phyloP scores from a whole-genome alignment of 2,797 vertebrate genomes.

The Oreochromis grahami region DNA sequence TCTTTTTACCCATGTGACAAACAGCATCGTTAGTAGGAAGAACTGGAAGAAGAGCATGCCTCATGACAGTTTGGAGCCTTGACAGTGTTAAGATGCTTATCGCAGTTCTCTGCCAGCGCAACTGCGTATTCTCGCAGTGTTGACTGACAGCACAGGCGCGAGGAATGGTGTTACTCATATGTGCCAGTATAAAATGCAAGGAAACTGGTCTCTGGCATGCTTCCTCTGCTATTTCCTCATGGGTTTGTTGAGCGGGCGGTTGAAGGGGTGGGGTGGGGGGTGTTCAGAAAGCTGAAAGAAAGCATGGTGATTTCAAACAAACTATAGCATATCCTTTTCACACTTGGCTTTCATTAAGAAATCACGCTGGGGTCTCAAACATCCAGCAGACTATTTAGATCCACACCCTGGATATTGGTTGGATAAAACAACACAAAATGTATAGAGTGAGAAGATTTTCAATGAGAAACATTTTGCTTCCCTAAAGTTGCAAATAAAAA shows the following conservation, averaged over 20 bases:
- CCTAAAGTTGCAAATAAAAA: constrained; percentile 20
- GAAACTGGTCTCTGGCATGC: constrained; percentile 58
- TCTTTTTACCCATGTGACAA: constrained; percentile 7
- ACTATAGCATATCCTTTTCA: neutral
- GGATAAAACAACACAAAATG: neutral
- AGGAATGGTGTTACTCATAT: constrained; percentile 19
- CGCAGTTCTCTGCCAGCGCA: neutral
- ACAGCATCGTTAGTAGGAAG: neutral
- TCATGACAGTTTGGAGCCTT: constrained; percentile 6
- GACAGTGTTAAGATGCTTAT: constrained; percentile 23
- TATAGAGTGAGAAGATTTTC: neutral
- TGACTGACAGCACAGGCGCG: constrained; percentile 30
- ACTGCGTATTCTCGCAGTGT: neutral
- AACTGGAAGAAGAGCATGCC: neutral
- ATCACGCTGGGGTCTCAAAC: neutral
- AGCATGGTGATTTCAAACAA: neutral
- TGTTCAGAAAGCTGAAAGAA: neutral
- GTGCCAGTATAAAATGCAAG: constrained; percentile 67
- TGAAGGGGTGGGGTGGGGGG: constrained; percentile 8
- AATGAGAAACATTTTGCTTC: neutral
- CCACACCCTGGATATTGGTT: neutral
- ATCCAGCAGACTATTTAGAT: neutral
- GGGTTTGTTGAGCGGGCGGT: constrained; percentile 37
- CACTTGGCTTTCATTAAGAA: neutral
- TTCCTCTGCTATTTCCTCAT: constrained; percentile 78